Evolutionary conservation across 2,797 vertebrate genomes (phyloP).

Genomic region (Cyprinodon diabolis): DNA sequence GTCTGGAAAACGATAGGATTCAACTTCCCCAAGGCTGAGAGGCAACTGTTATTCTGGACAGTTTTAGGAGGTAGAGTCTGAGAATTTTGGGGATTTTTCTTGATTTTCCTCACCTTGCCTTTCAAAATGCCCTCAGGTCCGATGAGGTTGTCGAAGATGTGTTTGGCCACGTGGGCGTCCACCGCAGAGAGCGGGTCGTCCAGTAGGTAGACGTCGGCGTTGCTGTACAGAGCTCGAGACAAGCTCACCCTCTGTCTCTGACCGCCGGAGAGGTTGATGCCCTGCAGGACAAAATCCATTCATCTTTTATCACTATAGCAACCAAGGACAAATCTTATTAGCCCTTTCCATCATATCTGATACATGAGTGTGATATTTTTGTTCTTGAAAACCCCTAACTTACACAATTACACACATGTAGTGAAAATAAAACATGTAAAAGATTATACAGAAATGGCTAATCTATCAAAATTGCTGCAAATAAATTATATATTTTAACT

Average conservation of each 20-base stretch:
- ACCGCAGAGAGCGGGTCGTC: slow-evolving; percentile 96
- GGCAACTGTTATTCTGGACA: not conserved
- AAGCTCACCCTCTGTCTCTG: slow-evolving; percentile 95
- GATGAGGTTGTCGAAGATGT: slow-evolving; percentile 95
- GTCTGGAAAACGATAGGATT: slow-evolving; percentile 1
- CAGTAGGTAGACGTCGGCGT: slow-evolving; percentile 88
- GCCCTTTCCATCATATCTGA: too few species aligned
- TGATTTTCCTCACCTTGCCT: slow-evolving; percentile 83
- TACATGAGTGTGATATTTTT: too few species aligned
- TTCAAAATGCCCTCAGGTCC: slow-evolving; percentile 90
- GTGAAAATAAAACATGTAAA: too few species aligned
- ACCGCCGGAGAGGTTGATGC: slow-evolving; percentile 96
- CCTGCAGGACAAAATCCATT: slow-evolving; percentile 72
- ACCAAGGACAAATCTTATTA: not conserved
- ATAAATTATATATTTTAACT: too few species aligned
- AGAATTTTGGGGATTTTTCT: too few species aligned
- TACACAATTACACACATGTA: too few species aligned
- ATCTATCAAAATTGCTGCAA: too few species aligned
- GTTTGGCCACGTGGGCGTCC: slow-evolving; percentile 94
- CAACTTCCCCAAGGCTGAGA: slow-evolving; percentile 6
- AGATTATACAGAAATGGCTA: too few species aligned
- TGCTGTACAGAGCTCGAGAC: slow-evolving; percentile 91
- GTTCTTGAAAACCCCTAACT: too few species aligned
- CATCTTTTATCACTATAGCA: not conserved
- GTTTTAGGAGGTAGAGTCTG: not conserved